These are phyloP conservation scores for Trachelipus rathkii DNA, from an alignment of 1,140 invertebrate species.

Conservation along the genomic window DNA sequence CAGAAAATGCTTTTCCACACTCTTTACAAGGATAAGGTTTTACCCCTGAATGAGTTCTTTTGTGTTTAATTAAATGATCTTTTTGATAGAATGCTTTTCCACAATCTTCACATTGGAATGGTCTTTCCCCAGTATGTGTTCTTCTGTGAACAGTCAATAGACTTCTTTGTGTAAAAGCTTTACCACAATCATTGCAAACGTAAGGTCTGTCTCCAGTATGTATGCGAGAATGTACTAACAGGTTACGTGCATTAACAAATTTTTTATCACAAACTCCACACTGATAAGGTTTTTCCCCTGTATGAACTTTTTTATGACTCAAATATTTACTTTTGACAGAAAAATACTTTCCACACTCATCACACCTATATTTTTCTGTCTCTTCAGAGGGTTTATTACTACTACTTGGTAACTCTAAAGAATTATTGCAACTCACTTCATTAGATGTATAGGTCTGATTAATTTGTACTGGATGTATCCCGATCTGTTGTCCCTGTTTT, in stretches of 20 bases:
- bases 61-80: slow-evolving; percentile 47
- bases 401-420: slow-evolving; percentile 23
- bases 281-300: slow-evolving; percentile 49
- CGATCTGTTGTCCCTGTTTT: slow-evolving; percentile 18
- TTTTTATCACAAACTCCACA: slow-evolving; percentile 51
- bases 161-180: slow-evolving; percentile 60
- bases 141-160: slow-evolving; percentile 71
- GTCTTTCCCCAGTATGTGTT: slow-evolving; percentile 81
- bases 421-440: slow-evolving; percentile 21
- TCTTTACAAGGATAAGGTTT: slow-evolving; percentile 47
- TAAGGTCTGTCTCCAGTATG: slow-evolving; percentile 55
- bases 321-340: slow-evolving; percentile 37
- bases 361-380: slow-evolving; percentile 30
- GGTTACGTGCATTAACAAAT: slow-evolving; percentile 50
- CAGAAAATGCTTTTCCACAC: slow-evolving; percentile 65
- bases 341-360: slow-evolving; percentile 50
- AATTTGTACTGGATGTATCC: neutral
- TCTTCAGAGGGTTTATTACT: slow-evolving; percentile 22
- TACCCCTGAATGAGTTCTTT: slow-evolving; percentile 33
- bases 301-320: slow-evolving; percentile 56
- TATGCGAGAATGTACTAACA: slow-evolving; percentile 60
- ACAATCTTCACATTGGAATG: slow-evolving; percentile 62
- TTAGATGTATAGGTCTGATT: neutral
- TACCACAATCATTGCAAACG: slow-evolving; percentile 50
- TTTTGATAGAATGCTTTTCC: neutral